Evolutionary conservation across 2,797 vertebrate genomes (phyloP).

Genomic region (Prionace glauca): DNA sequence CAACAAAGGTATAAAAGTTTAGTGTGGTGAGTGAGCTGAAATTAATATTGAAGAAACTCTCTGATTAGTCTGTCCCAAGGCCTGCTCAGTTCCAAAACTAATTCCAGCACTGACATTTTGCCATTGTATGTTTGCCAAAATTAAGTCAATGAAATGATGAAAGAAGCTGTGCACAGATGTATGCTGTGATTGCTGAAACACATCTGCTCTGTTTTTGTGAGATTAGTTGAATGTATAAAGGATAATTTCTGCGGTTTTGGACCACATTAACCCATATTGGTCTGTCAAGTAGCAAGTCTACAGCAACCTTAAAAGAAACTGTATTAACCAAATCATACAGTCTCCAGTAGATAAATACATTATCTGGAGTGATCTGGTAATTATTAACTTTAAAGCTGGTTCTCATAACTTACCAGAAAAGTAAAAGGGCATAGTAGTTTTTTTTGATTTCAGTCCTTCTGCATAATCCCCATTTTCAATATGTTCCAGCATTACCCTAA

Average conservation of each 20-base stretch:
- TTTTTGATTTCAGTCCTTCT: background rate
- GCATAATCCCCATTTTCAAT: background rate
- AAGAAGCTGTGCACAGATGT: background rate
- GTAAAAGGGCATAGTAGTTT: background rate
- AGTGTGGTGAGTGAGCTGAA: background rate
- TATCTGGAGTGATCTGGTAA: background rate
- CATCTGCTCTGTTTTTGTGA: slow-evolving; percentile 4
- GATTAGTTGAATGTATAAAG: background rate
- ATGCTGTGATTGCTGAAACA: background rate
- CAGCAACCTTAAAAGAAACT: background rate
- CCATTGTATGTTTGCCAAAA: background rate
- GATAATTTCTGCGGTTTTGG: background rate
- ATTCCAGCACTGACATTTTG: background rate
- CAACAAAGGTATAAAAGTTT: background rate
- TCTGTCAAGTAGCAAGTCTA: background rate
- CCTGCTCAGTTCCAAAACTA: background rate
- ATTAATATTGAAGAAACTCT: background rate
- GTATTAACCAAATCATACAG: background rate
- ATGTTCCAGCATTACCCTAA: background rate
- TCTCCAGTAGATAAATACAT: background rate
- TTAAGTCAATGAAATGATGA: slow-evolving; percentile 17
- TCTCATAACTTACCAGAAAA: background rate
- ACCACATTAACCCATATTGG: background rate
- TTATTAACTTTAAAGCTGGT: background rate
- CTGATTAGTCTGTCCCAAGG: background rate